Evolutionary conservation across 2,888 invertebrate species (phyloP), one percentile per base, ranked within the genome.

Genomic region (Thera obeliscata): DNA sequence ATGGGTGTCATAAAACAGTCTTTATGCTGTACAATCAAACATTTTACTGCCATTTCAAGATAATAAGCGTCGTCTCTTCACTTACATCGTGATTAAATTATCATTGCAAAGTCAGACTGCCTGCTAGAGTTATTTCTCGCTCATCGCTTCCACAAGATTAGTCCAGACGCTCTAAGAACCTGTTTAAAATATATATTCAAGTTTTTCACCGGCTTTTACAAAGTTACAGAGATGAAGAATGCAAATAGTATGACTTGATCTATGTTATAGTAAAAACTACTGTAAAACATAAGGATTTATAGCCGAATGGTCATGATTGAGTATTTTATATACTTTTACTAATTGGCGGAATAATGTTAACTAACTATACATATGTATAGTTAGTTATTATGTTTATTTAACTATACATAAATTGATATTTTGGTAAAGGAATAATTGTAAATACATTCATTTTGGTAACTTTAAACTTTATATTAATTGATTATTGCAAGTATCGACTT

Each of bases 61-160:
- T 85, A 85, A 86, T 85, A 86, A 84, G 82, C 84, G 78, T 79
- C 79, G 82, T 79, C 79, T 79, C 78, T 81, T 86, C 85, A 84
- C 83, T 89, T 88, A 87, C 83, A 87, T 81, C 80, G 83, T 85
- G 87, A 91, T 92, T 91, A 90, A 91, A 91, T 92, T 91, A 91
- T 90, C 87, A 91, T 91, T 91, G 89, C 90, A 90, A 91, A 90
- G 86, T 88, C 84, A 79, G 83, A 81, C 82, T 79, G 74, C 76
- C 78, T 82, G 76, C 76, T 69, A 50, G 75, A 83, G 81, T 83
- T 84, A 86, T 82, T 81, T 80, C 82, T 75, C 80, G 78, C 76
- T 80, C 83, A 80, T 81, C 80, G 78, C 79, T 79, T 81, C 74
- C 74, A 76, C 73, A 69, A 79, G 78, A 84, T 84, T 83, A 85